Base-by-base conservation (phyloP, 2,797 vertebrate species). In the Saxicola maurus region DNA sequence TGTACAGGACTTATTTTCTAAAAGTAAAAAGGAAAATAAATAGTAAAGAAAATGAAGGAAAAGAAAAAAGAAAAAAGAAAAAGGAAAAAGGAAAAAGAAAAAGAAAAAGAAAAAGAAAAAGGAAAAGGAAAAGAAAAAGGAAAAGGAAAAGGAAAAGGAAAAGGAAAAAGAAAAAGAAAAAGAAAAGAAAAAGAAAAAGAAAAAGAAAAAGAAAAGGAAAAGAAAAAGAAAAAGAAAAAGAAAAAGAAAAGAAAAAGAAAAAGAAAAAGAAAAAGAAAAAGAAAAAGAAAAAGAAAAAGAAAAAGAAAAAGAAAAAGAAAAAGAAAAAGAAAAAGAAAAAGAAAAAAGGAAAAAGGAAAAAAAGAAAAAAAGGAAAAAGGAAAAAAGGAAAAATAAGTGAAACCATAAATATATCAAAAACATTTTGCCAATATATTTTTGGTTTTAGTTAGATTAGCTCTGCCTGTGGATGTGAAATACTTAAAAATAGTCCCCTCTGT, bases 251-350 rank as follows among this genome's bases (percentile, higher is more conserved):
- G 0, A 1, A 6, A 33, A 13, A 4, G 6, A 10, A 9, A 14
- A 7, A 10, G 9, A 6, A 51, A 17, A 12, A 18, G 12, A 4
- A 8, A 27, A 13, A 4, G 5, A 20, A 8, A 9, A 6, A 12
- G 6, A 10, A 7, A 7, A 14, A 12, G 5, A 28, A 15, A 11
- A 9, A 7, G 7, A 10, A 18, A 40, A 57, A 8, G 3, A 20
- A 27, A 45, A 27, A 23, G 7, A 17, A 40, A 40, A 7, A 7
- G 10, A 4, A n/a, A 13, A 3, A 6, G 33, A 16, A 12, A 4
- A 3, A 7, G 2, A 11, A 17, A 38, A 38, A 5, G 24, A 57
- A 27, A 6, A 0, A 1, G 5, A 33, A 13, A 3, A 7, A 15
- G 7, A 14, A 7, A 8, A 11, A 7, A 43, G 11, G 8, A 13